phyloP scores from a whole-genome alignment of 2,888 invertebrate species.

The Flexamia atlantica region DNA sequence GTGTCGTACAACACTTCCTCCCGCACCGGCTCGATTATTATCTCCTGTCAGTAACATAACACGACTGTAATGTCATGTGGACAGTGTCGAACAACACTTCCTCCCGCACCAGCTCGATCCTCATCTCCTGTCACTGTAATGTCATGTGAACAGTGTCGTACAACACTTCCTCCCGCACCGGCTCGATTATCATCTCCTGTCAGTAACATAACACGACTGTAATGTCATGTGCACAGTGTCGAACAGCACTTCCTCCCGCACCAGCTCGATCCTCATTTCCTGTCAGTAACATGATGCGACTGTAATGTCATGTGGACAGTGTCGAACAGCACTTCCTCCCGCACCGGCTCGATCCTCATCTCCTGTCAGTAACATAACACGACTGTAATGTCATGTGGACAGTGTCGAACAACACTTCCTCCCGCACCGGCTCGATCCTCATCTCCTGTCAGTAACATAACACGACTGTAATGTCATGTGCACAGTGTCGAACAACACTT shows the following conservation, averaged over 20 bases:
- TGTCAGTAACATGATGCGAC: constrained; percentile 73
- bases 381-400: no score
- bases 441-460: no score
- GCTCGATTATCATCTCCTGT: no score
- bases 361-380: constrained; percentile 81
- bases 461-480: constrained; percentile 72
- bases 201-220: no score
- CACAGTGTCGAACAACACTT: constrained; percentile 85
- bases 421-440: constrained; percentile 80
- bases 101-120: constrained; percentile 55
- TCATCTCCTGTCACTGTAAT: no score
- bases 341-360: constrained; percentile 92
- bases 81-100: constrained; percentile 87
- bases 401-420: constrained; percentile 85
- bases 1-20: constrained; percentile 75
- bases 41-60: no score
- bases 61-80: constrained; percentile 96
- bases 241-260: constrained; percentile 89
- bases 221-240: no score
- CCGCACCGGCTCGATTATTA: constrained; percentile 95
- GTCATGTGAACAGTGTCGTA: no score
- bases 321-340: constrained; percentile 92
- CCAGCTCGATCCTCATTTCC: constrained; percentile 93
- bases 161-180: no score
- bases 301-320: no score